Percentiles rank a stretch among this genome's conserved stretches.
Evolutionary conservation across 2,888 invertebrate species (phyloP).

Genomic region (Cheilosia urbana): DNA sequence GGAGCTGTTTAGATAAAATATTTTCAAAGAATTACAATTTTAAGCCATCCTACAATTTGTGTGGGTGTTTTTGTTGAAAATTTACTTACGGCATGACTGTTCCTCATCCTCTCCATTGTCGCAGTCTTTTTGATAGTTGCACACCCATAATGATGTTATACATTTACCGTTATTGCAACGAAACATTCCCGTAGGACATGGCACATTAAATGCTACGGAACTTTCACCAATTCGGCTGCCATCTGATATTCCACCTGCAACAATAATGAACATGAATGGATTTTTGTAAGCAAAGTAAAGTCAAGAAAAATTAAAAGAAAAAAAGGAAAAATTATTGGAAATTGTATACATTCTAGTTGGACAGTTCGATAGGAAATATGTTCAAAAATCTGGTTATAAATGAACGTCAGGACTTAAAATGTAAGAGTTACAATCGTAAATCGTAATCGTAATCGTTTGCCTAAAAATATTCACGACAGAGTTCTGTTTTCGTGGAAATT

Average conservation of each 20-base stretch:
- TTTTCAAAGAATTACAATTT: not conserved
- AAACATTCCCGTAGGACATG: conserved; percentile 91
- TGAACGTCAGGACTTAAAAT: too few relatives aligned
- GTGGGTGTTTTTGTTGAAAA: not conserved
- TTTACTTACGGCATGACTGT: conserved; percentile 94
- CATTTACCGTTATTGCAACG: conserved; percentile 94
- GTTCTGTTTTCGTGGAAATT: too few relatives aligned
- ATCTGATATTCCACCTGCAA: conserved; percentile 73
- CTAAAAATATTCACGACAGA: too few relatives aligned
- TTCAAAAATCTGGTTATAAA: too few relatives aligned
- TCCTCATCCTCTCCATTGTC: conserved; percentile 96
- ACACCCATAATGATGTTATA: conserved; percentile 93
- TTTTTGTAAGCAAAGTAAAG: not conserved
- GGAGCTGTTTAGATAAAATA: conserved; percentile 88
- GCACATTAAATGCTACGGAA: conserved; percentile 79
- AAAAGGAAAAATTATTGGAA: not conserved
- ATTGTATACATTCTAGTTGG: too few relatives aligned
- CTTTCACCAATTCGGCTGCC: conserved; percentile 79
- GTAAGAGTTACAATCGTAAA: too few relatives aligned
- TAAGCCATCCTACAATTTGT: not conserved
- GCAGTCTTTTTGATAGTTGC: conserved; percentile 97
- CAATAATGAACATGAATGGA: not conserved
- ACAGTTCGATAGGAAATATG: too few relatives aligned
- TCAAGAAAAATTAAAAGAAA: not conserved
- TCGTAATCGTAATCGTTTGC: too few relatives aligned